These are phyloP conservation scores for Fragum sueziense DNA, from an alignment of 2,888 invertebrate species.

Conservation along the genomic window DNA sequence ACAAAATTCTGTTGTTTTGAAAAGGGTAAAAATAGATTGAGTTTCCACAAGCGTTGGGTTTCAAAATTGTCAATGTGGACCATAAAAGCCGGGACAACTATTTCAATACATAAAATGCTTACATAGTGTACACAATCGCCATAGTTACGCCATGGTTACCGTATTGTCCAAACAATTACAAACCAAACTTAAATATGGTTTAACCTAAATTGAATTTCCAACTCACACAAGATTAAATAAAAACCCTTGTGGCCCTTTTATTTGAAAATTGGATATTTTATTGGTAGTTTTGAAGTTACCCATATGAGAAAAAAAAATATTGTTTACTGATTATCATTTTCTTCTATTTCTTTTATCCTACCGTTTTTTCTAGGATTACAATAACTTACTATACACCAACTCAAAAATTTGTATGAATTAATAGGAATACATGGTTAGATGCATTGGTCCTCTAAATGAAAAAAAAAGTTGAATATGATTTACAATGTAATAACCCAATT, in stretches of 20 bases:
- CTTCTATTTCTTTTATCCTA: no score
- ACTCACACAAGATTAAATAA: conserved; percentile 9
- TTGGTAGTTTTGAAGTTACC: no score
- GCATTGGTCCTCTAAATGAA: no score
- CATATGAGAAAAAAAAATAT: no score
- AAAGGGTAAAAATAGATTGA: no score
- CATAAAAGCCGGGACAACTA: conserved; percentile 14
- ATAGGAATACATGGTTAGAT: neutral
- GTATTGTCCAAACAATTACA: conserved; percentile 38
- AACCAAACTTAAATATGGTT: conserved; percentile 23
- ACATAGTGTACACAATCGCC: conserved; percentile 43
- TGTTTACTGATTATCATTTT: no score
- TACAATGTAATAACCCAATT: no score
- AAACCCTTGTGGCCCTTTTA: conserved; percentile 6
- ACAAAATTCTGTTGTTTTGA: no score
- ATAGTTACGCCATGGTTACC: conserved; percentile 45
- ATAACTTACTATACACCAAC: no score
- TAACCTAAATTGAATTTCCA: conserved; percentile 22
- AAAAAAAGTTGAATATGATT: no score
- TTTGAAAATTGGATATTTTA: neutral
- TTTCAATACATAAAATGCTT: conserved; percentile 44
- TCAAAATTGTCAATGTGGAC: conserved; percentile 21
- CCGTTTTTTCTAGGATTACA: no score
- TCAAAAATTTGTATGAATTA: no score
- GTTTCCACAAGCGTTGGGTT: conserved; percentile 6